Evolutionary conservation across 1,140 invertebrate genomes (phyloP), one percentile per base, ranked within the genome.

Genomic region (Centruroides vittatus): DNA sequence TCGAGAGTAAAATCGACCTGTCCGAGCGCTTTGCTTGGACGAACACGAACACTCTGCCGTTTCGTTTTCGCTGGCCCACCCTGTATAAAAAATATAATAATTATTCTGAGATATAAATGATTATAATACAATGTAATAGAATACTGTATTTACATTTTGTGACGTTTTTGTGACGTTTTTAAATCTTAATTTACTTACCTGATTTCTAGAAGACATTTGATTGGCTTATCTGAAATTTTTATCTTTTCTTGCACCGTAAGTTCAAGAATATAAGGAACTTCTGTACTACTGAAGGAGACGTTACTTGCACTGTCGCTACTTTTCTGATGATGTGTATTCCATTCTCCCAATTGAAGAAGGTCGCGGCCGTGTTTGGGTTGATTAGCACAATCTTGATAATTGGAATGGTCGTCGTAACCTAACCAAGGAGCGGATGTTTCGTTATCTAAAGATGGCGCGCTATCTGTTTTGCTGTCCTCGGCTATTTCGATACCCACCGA

Each of bases 141-240:
- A 23, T 23, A n/a, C n/a, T n/a, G n/a, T n/a, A 23, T 23, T 23
- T 23, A 23, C 23, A 23, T 23, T 23, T 23, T 23, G 23, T 23
- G 23, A 23, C 0, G 23, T 23, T 23, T 23, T 23, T 23, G 23
- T 23, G 23, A 23, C 0, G 23, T 23, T 23, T 23, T 23, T 23
- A 23, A 23, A 23, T 23, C 23, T 55, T 50, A 51, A 53, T 36
- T 61, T 41, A 61, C 63, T 65, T 65, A 76, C 74, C 62, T 70
- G 47, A 73, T 73, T 55, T 68, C 53, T 4, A 77, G 61, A 53
- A 79, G 70, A 64, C 73, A 75, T 60, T 71, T 74, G 34, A 79
- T 71, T 7, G 78, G 76, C 59, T 74, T 73, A 61, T 79, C 78
- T 7, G 75, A 72, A 53, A 78, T 76, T 66, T 78, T 77, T 36